Percentiles rank a stretch among this genome's conserved stretches.
Evolutionary conservation across 2,797 vertebrate genomes (phyloP).

Genomic region (Chiloscyllium punctatum): DNA sequence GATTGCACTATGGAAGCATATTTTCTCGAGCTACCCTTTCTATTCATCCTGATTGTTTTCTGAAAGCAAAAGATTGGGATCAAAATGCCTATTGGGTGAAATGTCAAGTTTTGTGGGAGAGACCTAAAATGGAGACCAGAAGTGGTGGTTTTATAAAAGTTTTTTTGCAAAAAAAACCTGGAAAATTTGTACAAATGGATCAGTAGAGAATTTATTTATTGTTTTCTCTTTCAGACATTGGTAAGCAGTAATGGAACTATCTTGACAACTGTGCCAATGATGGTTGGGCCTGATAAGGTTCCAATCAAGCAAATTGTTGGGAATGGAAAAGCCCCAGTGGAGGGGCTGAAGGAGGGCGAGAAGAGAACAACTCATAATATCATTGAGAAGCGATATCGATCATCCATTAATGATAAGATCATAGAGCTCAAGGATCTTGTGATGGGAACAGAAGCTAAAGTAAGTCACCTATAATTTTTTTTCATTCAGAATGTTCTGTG

Average conservation of each 20-base stretch:
- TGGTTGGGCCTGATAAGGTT: constrained; percentile 91
- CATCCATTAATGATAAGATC: constrained; percentile 97
- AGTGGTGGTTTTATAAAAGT: background rate
- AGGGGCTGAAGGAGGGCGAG: constrained; percentile 84
- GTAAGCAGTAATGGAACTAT: constrained; percentile 83
- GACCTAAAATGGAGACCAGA: background rate
- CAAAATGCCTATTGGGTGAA: background rate
- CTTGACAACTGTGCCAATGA: constrained; percentile 84
- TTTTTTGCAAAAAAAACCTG: background rate
- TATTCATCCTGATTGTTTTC: background rate
- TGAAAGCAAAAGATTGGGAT: background rate
- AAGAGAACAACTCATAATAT: constrained; percentile 94
- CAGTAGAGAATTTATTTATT: background rate
- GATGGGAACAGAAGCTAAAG: constrained; percentile 93
- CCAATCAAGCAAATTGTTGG: constrained; percentile 90
- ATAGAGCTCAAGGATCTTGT: constrained; percentile 89
- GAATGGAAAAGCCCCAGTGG: constrained; percentile 59
- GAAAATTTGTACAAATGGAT: background rate
- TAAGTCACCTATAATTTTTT: constrained; percentile 46
- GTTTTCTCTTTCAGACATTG: constrained; percentile 66
- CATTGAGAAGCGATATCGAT: constrained; percentile 93
- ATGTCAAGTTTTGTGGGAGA: background rate
- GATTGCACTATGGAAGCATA: background rate
- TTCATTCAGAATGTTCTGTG: background rate
- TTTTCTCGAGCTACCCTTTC: too few species aligned